A percentile compares a stretch with the other conserved stretches of the same genome.
Evolutionary conservation across 2,888 invertebrate genomes (phyloP).

Genomic region (Synanthedon tipuliformis): DNA sequence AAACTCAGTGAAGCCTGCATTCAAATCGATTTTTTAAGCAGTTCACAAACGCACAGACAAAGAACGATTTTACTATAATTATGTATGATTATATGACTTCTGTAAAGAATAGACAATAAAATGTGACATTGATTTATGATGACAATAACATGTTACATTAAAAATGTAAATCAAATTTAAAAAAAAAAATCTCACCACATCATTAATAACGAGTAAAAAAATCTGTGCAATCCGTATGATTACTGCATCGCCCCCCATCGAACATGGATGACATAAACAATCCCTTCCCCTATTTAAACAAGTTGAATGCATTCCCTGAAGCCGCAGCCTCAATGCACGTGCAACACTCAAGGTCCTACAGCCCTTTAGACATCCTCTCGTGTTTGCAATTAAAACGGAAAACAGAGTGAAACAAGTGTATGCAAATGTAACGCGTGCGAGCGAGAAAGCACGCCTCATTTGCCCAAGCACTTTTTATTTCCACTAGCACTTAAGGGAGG

Average conservation of each 20-base stretch:
- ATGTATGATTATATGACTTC: no score
- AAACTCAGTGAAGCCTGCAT: no score
- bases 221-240: not conserved
- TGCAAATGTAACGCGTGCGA: constrained; percentile 27
- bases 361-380: constrained; percentile 65
- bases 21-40: no score
- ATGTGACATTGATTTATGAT: not conserved
- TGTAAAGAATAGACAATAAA: not conserved
- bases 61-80: no score
- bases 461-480: constrained; percentile 66
- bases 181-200: not conserved
- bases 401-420: constrained; percentile 43
- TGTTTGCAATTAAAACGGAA: constrained; percentile 68
- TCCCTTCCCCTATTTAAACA: constrained; percentile 49
- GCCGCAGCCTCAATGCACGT: constrained; percentile 48
- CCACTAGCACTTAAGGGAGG: constrained; percentile 58
- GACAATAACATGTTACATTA: not conserved
- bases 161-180: not conserved
- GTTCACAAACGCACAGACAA: no score
- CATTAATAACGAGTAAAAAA: not conserved
- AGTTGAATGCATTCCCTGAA: constrained; percentile 54
- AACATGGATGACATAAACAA: constrained; percentile 47
- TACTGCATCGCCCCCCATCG: constrained; percentile 16
- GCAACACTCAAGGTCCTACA: constrained; percentile 65
- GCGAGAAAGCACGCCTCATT: constrained; percentile 57